Percentiles rank a stretch among this genome's conserved stretches.
Conservation (phyloP, 2,888 invertebrate genomes). For the Gymnoscelis rufifasciata region DNA sequence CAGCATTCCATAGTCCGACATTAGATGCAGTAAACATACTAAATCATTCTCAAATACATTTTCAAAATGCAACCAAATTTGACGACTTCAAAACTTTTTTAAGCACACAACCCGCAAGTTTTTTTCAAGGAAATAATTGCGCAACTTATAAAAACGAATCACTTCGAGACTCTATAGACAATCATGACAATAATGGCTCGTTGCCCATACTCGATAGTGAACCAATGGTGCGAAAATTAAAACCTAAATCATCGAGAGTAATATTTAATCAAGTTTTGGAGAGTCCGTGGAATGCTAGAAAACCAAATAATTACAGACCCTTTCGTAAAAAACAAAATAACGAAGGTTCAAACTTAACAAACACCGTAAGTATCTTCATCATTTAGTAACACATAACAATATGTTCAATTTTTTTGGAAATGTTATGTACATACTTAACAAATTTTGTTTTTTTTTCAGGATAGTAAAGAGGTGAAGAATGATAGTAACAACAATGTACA, state of each 20-base stretch:
- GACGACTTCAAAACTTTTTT: conserved; percentile 4
- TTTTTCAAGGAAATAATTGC: conserved; percentile 6
- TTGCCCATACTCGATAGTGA: no score
- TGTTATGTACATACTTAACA: no score
- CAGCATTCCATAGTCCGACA: neutral
- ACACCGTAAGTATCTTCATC: conserved; percentile 30
- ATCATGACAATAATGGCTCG: no score
- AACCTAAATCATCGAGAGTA: conserved; percentile 25
- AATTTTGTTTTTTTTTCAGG: conserved; percentile 36
- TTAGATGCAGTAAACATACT: neutral
- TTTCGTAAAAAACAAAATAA: conserved; percentile 44
- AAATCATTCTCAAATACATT: neutral
- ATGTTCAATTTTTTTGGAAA: no score
- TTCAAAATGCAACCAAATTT: neutral
- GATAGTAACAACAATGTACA: conserved; percentile 52
- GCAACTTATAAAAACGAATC: conserved; percentile 4
- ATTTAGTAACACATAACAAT: neutral
- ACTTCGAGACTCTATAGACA: no score
- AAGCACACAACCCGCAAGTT: neutral
- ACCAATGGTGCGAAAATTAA: no score
- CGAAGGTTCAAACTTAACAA: conserved; percentile 16
- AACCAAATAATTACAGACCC: conserved; percentile 54
- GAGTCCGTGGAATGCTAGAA: conserved; percentile 78
- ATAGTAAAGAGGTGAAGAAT: conserved; percentile 27
- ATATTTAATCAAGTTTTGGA: conserved; percentile 75